A percentile compares a stretch with the other conserved stretches of the same genome.
Evolutionary conservation across 2,113 vertebrate genomes (phyloP).

Genomic region (Zapornia atra): DNA sequence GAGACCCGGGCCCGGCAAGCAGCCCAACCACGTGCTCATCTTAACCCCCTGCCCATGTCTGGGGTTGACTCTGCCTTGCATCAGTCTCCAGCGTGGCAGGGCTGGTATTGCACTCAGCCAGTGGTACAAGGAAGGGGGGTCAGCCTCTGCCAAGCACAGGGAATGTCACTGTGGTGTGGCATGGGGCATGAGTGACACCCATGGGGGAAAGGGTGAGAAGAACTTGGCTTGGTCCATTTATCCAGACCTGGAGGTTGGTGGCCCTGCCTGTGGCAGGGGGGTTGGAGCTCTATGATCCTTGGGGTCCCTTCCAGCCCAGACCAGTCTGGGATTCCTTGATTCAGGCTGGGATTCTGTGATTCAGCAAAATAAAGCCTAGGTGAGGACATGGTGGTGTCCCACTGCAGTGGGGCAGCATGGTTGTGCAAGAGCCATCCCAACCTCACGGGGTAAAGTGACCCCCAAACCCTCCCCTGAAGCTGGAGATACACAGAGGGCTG

Average conservation of each 20-base stretch:
- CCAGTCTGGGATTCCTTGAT: too few species aligned
- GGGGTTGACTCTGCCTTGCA: not conserved
- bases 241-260: too few species aligned
- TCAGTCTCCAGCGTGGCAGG: accelerated
- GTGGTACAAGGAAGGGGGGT: accelerated
- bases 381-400: accelerated
- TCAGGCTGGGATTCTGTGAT: too few species aligned
- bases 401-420: not conserved
- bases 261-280: too few species aligned
- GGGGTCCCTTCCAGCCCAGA: too few species aligned
- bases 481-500: not conserved
- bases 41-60: not conserved
- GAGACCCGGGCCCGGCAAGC: not conserved
- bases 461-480: not conserved
- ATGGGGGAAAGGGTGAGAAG: not conserved
- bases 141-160: not conserved
- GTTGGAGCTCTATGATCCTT: too few species aligned
- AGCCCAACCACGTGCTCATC: not conserved
- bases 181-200: not conserved
- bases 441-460: not conserved
- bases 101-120: not conserved
- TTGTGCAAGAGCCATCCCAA: not conserved
- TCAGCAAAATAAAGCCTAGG: not conserved
- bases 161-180: not conserved
- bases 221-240: not conserved